These are phyloP conservation scores for Leptopilina boulardi DNA, from an alignment of 1,140 invertebrate genomes.

Conservation along the genomic window DNA sequence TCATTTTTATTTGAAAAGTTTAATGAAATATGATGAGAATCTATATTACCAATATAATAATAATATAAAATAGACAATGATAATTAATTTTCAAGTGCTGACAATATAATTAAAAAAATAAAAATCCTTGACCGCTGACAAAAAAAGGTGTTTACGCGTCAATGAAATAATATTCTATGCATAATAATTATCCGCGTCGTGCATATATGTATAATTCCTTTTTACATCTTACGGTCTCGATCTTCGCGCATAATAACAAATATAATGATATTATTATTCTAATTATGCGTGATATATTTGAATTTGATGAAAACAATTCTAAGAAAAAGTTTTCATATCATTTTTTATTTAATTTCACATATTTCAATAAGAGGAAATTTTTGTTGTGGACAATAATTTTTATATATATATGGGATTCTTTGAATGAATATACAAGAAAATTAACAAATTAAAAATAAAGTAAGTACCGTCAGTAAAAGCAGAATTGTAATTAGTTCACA, in stretches of 20 bases:
- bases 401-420: too few species aligned
- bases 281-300: neutral
- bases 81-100: neutral
- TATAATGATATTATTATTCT: neutral
- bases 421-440: neutral
- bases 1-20: neutral
- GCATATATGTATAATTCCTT: neutral
- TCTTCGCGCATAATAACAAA: neutral
- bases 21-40: neutral
- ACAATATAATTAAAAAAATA: neutral
- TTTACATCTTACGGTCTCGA: constrained; percentile 3
- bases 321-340: neutral
- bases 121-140: neutral
- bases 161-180: constrained; percentile 14
- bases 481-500: neutral
- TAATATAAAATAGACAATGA: neutral
- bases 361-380: neutral
- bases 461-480: neutral
- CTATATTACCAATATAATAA: too few species aligned
- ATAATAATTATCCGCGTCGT: neutral
- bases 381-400: neutral
- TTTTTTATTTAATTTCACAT: neutral
- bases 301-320: neutral
- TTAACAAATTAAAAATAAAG: neutral
- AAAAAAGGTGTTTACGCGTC: neutral